A percentile compares a stretch with the other conserved stretches of the same genome.
Evolutionary conservation across 1,140 invertebrate genomes (phyloP).

Genomic region (Uloborus diversus): DNA sequence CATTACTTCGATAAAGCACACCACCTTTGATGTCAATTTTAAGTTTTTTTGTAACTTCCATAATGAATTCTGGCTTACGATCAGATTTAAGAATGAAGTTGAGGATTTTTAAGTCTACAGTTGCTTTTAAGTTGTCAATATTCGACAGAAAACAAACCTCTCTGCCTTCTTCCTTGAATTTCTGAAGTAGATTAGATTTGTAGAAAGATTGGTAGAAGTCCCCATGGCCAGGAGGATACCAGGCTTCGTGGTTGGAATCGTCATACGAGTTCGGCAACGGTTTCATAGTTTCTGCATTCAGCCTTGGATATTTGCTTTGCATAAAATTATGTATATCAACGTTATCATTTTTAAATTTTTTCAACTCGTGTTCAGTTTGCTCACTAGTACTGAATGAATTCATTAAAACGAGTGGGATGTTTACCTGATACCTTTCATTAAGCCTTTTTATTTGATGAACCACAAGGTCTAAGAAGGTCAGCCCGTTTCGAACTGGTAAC

Average conservation of each 20-base stretch:
- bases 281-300: conserved; percentile 92
- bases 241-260: conserved; percentile 80
- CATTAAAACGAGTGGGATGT: conserved; percentile 98
- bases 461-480: conserved; percentile 97
- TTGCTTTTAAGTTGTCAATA: conserved; percentile 98
- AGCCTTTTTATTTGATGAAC: conserved; percentile 99
- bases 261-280: conserved; percentile 82
- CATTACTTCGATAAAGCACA: conserved; percentile 96
- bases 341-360: conserved; percentile 94
- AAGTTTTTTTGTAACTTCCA: conserved; percentile 99
- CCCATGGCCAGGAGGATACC: conserved; percentile 99
- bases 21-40: conserved; percentile 99
- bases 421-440: conserved; percentile 92
- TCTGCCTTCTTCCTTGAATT: conserved; percentile 78
- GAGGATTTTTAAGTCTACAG: conserved; percentile 83
- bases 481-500: conserved; percentile 94
- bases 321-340: conserved; percentile 96
- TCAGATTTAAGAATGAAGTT: conserved; percentile 69
- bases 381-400: conserved; percentile 99
- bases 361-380: conserved; percentile 90
- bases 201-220: conserved; percentile 97
- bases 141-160: conserved; percentile 99
- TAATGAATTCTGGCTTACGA: conserved; percentile 88
- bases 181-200: conserved; percentile 89
- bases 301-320: conserved; percentile 94